Percentiles rank a stretch among this genome's conserved stretches.
Conservation (phyloP, 2,113 vertebrate species). For the zebrafish (Danio rerio) region GRCz12tu NC_133186.1:44601501-44602000, state of each 20-base stretch:
- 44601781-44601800: neutral
- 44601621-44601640: neutral
- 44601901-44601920: neutral
- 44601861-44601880: neutral
- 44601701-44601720: neutral
- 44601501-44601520: no score
- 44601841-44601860: constrained; percentile 13
- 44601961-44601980: constrained; percentile 25
- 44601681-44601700: neutral
- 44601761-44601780: neutral
- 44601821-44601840: neutral
- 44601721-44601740: neutral
- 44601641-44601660: neutral
- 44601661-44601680: neutral
- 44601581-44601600: neutral
- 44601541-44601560: no score
- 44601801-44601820: constrained; percentile 8
- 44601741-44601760: neutral
- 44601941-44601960: constrained; percentile 33
- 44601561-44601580: no score
- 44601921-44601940: constrained; percentile 27
- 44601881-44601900: constrained; percentile 2
- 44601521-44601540: no score
- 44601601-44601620: neutral
- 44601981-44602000: neutral